Base-by-base conservation (phyloP, 2,888 invertebrate species). In the Hipparchia semele region DNA sequence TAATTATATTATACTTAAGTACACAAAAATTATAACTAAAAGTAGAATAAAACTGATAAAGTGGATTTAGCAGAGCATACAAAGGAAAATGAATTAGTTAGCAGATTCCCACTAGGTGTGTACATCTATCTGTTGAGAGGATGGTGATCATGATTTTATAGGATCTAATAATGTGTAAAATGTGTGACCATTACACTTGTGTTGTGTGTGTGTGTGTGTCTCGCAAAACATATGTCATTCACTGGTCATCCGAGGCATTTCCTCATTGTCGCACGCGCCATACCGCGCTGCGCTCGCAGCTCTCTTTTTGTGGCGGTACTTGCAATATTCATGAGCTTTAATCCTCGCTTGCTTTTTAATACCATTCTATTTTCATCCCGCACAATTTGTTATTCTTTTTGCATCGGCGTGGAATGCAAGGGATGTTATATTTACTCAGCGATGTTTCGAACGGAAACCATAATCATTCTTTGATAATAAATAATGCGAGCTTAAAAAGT, bases 261-360 rank as follows among this genome's bases (percentile, higher is more conserved):
- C 89, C 88, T 87, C 84, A 86, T 84, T 82, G 83, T 80, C 83
- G 86, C 87, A 85, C 84, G 86, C 85, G 87, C 82, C 78, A 75
- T 79, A 68, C 71, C 72, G 68, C 74, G 75, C 70, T 73, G 60
- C 60, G 67, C 61, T 67, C 76, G 60, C 77, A 72, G 76, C 80
- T 83, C 82, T 83, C 85, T 86, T 86, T 85, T 86, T 83, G 82
- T 79, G 78, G 77, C 75, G 78, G 77, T 78, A 76, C 80, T 79
- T 78, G 79, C 79, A 79, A 80, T 80, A 81, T 80, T 81, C 81
- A 84, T 83, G 82, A 83, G 81, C 80, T 78, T 79, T 81, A 80
- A 80, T 80, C 71, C 72, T 75, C 70, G 65, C 68, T 73, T 73
- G 65, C 71, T 74, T 77, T 76, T 74, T 72, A 76, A 75, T 77